phyloP scores from a whole-genome alignment of 2,113 vertebrate genomes.

The Numenius arquata region DNA sequence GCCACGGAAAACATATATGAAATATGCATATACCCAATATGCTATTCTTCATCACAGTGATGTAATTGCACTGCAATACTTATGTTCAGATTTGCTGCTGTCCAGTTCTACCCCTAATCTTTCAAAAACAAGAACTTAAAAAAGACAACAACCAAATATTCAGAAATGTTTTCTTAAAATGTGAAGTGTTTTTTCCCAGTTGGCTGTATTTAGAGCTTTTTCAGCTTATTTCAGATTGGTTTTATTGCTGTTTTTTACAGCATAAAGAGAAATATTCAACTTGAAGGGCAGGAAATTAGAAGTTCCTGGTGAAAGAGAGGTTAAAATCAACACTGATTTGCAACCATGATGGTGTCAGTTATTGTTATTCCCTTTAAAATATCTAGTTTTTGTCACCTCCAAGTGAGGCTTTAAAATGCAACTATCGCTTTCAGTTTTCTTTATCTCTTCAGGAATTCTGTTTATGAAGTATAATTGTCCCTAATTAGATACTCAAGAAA shows the following conservation, averaged over 20 bases:
- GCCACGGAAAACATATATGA: neutral
- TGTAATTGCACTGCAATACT: neutral
- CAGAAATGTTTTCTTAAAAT: neutral
- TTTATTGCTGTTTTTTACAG: neutral
- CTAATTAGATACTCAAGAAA: conserved; percentile 6
- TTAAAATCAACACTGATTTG: neutral
- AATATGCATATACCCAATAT: neutral
- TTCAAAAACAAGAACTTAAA: neutral
- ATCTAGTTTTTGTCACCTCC: neutral
- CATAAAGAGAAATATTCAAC: neutral
- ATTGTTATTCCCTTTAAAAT: neutral
- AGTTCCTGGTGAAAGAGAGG: neutral
- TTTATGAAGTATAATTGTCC: conserved; percentile 9
- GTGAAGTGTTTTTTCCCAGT: neutral
- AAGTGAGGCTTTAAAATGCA: neutral
- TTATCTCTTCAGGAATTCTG: neutral
- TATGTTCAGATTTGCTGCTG: neutral
- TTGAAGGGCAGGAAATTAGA: neutral
- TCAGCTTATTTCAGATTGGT: neutral
- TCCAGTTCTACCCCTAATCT: neutral
- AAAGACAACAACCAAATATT: neutral
- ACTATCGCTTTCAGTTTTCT: neutral
- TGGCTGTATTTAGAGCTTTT: neutral
- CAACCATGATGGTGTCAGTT: neutral
- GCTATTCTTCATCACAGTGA: neutral